A percentile compares a stretch with the other conserved stretches of the same genome.
Conservation (phyloP, 2,888 invertebrate species). For the Melitaea athalia region DNA sequence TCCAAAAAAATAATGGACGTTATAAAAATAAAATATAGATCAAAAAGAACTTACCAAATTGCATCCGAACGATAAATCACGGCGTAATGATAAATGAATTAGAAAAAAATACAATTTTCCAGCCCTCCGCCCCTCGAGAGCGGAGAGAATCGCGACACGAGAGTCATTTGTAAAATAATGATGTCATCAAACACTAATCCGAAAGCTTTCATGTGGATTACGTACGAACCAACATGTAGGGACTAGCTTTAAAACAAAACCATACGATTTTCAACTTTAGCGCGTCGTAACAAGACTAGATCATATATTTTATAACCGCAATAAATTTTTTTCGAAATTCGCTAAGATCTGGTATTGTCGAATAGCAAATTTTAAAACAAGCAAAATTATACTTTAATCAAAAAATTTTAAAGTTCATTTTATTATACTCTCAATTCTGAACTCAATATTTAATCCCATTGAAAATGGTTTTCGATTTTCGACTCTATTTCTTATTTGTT, state of each 20-base stretch:
- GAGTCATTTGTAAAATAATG: slow-evolving; percentile 80
- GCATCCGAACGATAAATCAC: slow-evolving; percentile 68
- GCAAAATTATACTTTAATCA: slow-evolving; percentile 44
- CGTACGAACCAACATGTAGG: slow-evolving; percentile 45
- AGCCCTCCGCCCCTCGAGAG: slow-evolving; percentile 57
- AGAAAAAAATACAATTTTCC: slow-evolving; percentile 51
- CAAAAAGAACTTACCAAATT: slow-evolving; percentile 45
- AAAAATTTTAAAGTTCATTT: slow-evolving; percentile 28
- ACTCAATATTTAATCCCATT: slow-evolving; percentile 33
- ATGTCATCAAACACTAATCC: slow-evolving; percentile 83
- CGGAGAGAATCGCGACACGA: slow-evolving; percentile 73
- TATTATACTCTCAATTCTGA: slow-evolving; percentile 10
- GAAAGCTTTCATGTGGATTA: slow-evolving; percentile 82
- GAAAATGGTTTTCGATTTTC: slow-evolving; percentile 16
- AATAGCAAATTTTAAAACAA: slow-evolving; percentile 43
- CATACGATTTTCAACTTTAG: slow-evolving; percentile 44
- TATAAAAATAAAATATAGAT: slow-evolving; percentile 9
- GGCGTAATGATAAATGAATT: slow-evolving; percentile 46
- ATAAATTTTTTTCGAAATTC: slow-evolving; percentile 19
- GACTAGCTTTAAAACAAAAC: slow-evolving; percentile 14
- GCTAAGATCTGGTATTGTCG: slow-evolving; percentile 52
- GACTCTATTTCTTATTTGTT: neutral
- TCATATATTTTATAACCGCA: neutral
- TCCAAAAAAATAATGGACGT: neutral
- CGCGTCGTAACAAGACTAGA: slow-evolving; percentile 12